A percentile compares a stretch with the other conserved stretches of the same genome.
These are phyloP conservation scores for Syngnathoides biaculeatus DNA, from an alignment of 2,113 vertebrate genomes.

Conservation along the genomic window DNA sequence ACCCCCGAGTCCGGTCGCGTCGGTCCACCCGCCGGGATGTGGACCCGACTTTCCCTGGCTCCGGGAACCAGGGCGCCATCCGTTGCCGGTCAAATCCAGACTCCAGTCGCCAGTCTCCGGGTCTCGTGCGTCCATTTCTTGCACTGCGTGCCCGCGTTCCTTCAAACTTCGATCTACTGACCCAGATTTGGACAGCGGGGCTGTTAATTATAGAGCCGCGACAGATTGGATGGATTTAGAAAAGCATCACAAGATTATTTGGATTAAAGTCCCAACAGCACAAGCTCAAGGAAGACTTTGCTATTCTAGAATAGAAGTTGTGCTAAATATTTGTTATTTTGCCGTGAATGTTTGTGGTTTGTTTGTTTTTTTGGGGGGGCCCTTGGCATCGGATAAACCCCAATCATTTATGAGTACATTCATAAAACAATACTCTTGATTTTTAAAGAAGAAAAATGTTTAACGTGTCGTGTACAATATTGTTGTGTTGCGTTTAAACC, in stretches of 20 bases:
- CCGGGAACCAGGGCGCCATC: slow-evolving; percentile 1
- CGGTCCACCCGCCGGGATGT: slow-evolving; percentile 25
- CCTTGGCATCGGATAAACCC: too few species aligned
- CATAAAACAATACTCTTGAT: too few species aligned
- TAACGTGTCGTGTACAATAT: too few species aligned
- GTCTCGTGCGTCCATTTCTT: slow-evolving; percentile 47
- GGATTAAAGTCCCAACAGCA: slow-evolving; percentile 61
- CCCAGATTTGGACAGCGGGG: slow-evolving; percentile 48
- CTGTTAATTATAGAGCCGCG: slow-evolving; percentile 56
- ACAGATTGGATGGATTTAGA: slow-evolving; percentile 67
- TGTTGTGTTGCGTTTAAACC: too few species aligned
- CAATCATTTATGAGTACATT: too few species aligned
- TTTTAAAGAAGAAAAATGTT: too few species aligned
- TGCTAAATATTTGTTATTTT: neutral
- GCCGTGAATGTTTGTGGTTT: too few species aligned
- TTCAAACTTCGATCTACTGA: slow-evolving; percentile 30
- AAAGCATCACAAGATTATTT: slow-evolving; percentile 56
- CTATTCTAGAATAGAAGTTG: neutral
- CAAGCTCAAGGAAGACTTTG: slow-evolving; percentile 4
- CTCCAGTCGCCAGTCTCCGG: slow-evolving; percentile 9
- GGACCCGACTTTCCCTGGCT: slow-evolving; percentile 11
- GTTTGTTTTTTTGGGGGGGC: too few species aligned
- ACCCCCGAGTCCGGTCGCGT: neutral
- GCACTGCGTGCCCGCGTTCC: too few species aligned
- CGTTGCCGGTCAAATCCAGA: slow-evolving; percentile 11